Evolutionary conservation across 2,888 invertebrate genomes (phyloP).

Genomic region (Pristionchus exspectatus): DNA sequence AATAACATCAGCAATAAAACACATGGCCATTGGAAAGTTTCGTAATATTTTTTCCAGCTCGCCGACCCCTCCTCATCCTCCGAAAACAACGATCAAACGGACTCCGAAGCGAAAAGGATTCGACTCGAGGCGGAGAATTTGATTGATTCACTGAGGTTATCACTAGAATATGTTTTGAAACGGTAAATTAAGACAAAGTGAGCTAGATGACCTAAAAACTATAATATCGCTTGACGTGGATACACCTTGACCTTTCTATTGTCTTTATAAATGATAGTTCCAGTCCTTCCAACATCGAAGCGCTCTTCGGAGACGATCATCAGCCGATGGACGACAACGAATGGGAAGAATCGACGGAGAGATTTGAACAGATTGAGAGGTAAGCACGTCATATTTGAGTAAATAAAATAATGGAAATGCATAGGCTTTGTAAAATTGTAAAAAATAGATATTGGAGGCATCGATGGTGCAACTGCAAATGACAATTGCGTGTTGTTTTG

Average conservation of each 20-base stretch:
- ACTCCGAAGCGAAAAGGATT: constrained; percentile 8
- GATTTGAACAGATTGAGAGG: constrained; percentile 40
- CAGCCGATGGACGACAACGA: neutral
- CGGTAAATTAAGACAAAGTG: too few relatives aligned
- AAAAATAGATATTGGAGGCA: too few relatives aligned
- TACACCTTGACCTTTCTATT: too few relatives aligned
- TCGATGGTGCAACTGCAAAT: too few relatives aligned
- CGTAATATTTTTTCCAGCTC: neutral
- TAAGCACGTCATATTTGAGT: too few relatives aligned
- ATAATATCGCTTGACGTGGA: too few relatives aligned
- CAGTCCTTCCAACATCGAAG: constrained; percentile 35
- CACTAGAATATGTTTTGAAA: neutral
- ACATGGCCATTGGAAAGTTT: too few relatives aligned
- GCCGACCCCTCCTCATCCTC: constrained; percentile 34
- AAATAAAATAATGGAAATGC: too few relatives aligned
- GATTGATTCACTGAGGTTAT: constrained; percentile 39
- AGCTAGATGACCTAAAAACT: too few relatives aligned
- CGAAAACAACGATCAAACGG: neutral
- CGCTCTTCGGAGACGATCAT: neutral
- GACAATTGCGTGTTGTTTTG: too few relatives aligned
- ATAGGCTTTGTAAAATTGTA: too few relatives aligned
- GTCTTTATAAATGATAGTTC: neutral
- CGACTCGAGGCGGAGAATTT: constrained; percentile 19
- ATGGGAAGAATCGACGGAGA: constrained; percentile 16
- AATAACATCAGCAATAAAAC: too few relatives aligned